Conservation (phyloP, 2,888 invertebrate genomes). For the Uloborus plumipes region DNA sequence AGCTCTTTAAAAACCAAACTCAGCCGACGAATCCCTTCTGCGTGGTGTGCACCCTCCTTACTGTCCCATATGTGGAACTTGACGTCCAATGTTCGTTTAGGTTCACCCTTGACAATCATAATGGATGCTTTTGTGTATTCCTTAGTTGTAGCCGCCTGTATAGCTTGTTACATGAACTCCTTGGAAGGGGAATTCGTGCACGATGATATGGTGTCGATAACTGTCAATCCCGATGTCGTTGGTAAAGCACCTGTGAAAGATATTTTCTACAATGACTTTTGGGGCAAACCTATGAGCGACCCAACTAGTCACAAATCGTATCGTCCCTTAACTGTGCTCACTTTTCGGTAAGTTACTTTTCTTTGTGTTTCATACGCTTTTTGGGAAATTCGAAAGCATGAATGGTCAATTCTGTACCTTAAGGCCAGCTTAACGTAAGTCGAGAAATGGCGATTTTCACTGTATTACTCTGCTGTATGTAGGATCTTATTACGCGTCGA, state of each 20-base stretch:
- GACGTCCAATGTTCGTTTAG: slow-evolving; percentile 24
- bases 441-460: too few relatives aligned
- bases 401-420: too few relatives aligned
- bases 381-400: too few relatives aligned
- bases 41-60: slow-evolving; percentile 12
- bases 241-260: slow-evolving; percentile 77
- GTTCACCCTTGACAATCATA: slow-evolving; percentile 30
- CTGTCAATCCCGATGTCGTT: slow-evolving; percentile 84
- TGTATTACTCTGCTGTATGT: too few relatives aligned
- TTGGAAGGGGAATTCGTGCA: slow-evolving; percentile 87
- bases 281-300: slow-evolving; percentile 91
- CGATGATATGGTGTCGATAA: slow-evolving; percentile 88
- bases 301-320: slow-evolving; percentile 88
- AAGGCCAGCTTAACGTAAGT: too few relatives aligned
- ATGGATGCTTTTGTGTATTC: slow-evolving; percentile 48
- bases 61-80: slow-evolving; percentile 25
- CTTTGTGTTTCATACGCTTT: background rate
- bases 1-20: slow-evolving; percentile 16
- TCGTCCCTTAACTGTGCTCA: slow-evolving; percentile 84
- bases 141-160: slow-evolving; percentile 50
- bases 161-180: slow-evolving; percentile 69
- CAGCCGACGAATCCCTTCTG: background rate
- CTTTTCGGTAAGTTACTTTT: slow-evolving; percentile 81
- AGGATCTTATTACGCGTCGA: too few relatives aligned
- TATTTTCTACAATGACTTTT: slow-evolving; percentile 85